These are phyloP conservation scores for Rhadina sibilatrix DNA, from an alignment of 2,113 vertebrate species.

Conservation along the genomic window DNA sequence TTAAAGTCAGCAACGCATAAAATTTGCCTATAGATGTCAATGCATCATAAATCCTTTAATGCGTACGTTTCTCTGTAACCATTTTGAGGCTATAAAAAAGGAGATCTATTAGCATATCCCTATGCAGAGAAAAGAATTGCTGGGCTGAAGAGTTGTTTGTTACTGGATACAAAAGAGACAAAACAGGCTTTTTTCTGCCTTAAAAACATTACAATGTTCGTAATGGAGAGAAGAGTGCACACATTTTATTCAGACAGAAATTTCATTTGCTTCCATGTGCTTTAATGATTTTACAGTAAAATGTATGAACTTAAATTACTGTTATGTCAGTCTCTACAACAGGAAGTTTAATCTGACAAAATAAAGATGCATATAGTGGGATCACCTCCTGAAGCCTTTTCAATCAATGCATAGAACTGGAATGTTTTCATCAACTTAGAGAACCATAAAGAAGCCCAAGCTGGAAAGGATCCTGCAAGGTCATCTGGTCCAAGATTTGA, in stretches of 20 bases:
- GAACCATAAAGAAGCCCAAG: neutral
- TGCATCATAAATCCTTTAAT: conserved; percentile 31
- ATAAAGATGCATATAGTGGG: neutral
- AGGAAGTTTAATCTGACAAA: neutral
- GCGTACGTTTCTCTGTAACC: neutral
- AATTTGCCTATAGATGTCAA: neutral
- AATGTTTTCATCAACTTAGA: neutral
- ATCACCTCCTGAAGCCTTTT: neutral
- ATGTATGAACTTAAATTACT: neutral
- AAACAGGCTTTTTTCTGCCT: neutral
- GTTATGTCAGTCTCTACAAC: neutral
- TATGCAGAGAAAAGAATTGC: neutral
- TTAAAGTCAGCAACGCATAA: conserved; percentile 18
- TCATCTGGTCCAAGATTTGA: neutral
- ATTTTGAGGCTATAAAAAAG: neutral
- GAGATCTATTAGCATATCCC: neutral
- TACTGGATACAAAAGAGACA: neutral
- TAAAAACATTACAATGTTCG: neutral
- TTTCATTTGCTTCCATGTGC: neutral
- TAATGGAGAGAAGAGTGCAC: neutral
- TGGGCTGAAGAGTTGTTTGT: neutral
- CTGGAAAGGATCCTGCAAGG: neutral
- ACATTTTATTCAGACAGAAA: neutral
- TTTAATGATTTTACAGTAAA: neutral
- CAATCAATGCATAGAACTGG: neutral